Base-by-base conservation (phyloP, 1,140 invertebrate species). In the Diploscapter pachys region DNA sequence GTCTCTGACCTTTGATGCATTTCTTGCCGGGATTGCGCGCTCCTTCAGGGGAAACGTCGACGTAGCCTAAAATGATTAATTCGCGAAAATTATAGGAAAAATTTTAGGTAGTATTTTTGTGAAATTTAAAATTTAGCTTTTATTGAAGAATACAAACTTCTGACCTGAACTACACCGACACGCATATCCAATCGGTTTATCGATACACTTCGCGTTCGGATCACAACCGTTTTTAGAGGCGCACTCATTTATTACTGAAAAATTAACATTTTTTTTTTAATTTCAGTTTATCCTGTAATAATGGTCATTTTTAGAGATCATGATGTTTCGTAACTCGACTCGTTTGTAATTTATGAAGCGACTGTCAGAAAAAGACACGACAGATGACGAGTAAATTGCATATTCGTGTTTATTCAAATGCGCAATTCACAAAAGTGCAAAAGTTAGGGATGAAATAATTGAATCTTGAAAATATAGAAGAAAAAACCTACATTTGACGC, bases 231-330 rank as follows among this genome's bases (percentile, higher is more conserved):
- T 85, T 56, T 67, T 61, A 57, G 73, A 49, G 56, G 64, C 63
- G 65, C 83, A 85, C 73, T 85, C 83, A 63, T 85, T 85, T 5
- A 85, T 55, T 56, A 85, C 83, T 85, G 64, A 75, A 86, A 81
- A 62, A n/a, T 50, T 63, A 31, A 11, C 55, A 0, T 31, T 77
- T 4, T 77, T 50, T 5, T 66, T 9, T 11, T 8, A 76, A 63
- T 63, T 63, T 31, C 31, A 31, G 31, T 31, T 31, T 31, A 31
- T 31, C 31, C 1, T 31, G 0, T 31, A 31, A n/a, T n/a, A n/a
- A 31, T 31, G 31, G 31, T 31, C 31, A 31, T 31, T 31, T 31
- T 31, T 31, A 31, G 31, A 31, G 31, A 31, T 31, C 31, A 31
- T 31, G 31, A 31, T 31, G 31, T 31, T 31, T 31, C 31, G 31